Evolutionary conservation across 35 echinoderm and acorn worm genomes (phyloP), one percentile per base, ranked within the genome.

Genomic region (Holothuria glaberrima): DNA sequence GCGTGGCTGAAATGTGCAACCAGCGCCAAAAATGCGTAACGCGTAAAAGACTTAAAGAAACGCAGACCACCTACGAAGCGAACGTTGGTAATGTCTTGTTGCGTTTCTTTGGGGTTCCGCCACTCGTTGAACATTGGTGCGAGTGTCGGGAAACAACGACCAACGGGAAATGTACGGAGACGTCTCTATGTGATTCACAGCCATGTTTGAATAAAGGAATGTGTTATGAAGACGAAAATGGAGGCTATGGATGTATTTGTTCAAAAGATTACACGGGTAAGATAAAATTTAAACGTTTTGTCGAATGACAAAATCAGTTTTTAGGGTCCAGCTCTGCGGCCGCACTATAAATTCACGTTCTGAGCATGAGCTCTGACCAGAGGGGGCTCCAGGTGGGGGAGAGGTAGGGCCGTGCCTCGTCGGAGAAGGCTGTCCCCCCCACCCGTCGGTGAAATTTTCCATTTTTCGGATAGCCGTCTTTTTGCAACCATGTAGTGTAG

Each of bases 131-230:
- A 44, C 91, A 96, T 16, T 92, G 91, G 87, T 96, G 94, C 30
- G 94, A 96, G 48, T 96, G 94, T 48, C 87, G 87, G 1, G 91
- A 92, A 17, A 83, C 59, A 13, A 70, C 82, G 75, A 92, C 58
- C 7, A 65, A 89, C 72, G 92, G 92, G 25, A 93, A 93, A 68
- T 96, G 94, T 31, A 90, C 94, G 17, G 68, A 90, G 20, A 46
- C 80, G 38, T 69, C 92, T 50, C 89, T 86, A 29, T 96, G 94
- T 48, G 86, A 90, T 41, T 92, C 91, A 22, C 52, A 90, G 71
- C 94, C 94, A 5, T 96, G 94, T 72, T 45, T 78, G 12, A 96
- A 96, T 70, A 82, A 92, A 44, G 94, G 91, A 28, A 90, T 79
- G 9, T 96, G 94, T 59, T 92, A 92, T 25, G 87, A 63, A 31